Evolutionary conservation across 2,113 vertebrate species (phyloP).

Genomic region (Mirounga angustirostris): DNA sequence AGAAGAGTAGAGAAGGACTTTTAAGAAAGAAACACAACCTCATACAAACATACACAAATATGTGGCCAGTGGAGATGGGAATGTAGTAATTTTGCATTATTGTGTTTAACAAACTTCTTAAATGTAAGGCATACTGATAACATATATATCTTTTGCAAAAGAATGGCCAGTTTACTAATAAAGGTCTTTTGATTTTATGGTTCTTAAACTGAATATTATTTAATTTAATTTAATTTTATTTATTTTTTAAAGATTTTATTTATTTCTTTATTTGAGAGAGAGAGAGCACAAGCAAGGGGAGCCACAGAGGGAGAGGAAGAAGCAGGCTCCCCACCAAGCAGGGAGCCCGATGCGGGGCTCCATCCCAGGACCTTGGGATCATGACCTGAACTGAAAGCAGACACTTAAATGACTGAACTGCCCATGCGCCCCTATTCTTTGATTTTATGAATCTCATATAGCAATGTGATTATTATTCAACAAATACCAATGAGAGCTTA

Average conservation of each 20-base stretch:
- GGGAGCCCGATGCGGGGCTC: too few species aligned
- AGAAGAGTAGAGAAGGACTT: neutral
- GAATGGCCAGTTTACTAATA: neutral
- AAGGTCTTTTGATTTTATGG: conserved; percentile 7
- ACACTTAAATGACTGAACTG: neutral
- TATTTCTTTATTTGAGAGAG: too few species aligned
- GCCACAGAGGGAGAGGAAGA: too few species aligned
- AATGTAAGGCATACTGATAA: neutral
- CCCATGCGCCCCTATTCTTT: neutral
- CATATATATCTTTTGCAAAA: neutral
- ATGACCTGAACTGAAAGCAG: neutral
- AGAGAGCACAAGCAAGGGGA: too few species aligned
- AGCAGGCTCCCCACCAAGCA: too few species aligned
- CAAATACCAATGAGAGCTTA: neutral
- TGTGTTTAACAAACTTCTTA: neutral
- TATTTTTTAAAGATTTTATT: too few species aligned
- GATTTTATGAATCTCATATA: neutral
- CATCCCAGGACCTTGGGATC: too few species aligned
- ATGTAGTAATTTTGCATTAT: neutral
- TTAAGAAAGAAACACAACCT: conserved; percentile 22
- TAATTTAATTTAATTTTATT: too few species aligned
- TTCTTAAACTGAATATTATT: neutral
- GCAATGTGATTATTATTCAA: neutral
- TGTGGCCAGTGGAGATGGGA: neutral
- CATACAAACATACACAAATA: neutral